Evolutionary conservation across 2,797 vertebrate species (phyloP).

Genomic region (Microctenopoma lineatum): DNA sequence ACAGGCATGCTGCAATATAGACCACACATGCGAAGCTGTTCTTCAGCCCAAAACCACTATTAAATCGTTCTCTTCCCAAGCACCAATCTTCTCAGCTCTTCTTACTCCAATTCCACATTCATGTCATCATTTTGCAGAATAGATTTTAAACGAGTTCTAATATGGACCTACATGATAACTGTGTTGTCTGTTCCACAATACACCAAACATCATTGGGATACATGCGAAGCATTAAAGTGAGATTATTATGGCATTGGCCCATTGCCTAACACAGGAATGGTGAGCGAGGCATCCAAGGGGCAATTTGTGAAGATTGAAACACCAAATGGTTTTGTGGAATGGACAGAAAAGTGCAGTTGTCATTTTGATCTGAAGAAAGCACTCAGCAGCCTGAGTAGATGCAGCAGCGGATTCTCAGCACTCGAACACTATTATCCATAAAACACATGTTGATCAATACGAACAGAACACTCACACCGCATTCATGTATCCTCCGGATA

Average conservation of each 20-base stretch:
- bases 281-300: constrained; percentile 33
- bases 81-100: neutral
- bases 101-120: constrained; percentile 14
- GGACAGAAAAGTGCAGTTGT: constrained; percentile 36
- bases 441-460: constrained; percentile 9
- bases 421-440: constrained; percentile 20
- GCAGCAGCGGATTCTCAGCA: neutral
- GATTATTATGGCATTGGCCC: constrained; percentile 23
- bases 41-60: constrained; percentile 19
- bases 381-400: constrained; percentile 21
- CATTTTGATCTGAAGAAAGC: constrained; percentile 36
- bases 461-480: constrained; percentile 3
- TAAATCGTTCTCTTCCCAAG: constrained; percentile 10
- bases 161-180: constrained; percentile 27
- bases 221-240: constrained; percentile 9
- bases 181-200: constrained; percentile 2
- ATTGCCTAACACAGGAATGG: constrained; percentile 32
- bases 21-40: constrained; percentile 52
- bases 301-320: constrained; percentile 44
- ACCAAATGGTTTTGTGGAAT: constrained; percentile 35
- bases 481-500: neutral
- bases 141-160: neutral
- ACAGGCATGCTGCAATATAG: constrained; percentile 53
- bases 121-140: neutral
- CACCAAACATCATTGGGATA: constrained; percentile 16